Base-by-base conservation (phyloP, 2,888 invertebrate species). In the Coenonympha arcania region DNA sequence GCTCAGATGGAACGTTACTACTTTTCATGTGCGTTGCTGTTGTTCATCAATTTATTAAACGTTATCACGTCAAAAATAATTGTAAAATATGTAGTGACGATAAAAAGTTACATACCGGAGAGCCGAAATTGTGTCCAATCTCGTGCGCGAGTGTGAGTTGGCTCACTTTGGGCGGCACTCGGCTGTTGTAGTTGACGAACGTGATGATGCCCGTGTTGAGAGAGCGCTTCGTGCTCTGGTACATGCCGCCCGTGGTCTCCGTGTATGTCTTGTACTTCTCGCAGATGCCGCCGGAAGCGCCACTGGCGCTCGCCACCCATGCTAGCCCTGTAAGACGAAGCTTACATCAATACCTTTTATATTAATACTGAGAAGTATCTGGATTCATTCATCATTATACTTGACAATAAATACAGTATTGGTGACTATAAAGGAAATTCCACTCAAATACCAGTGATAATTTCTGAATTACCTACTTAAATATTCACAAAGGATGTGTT, bases 191-290 rank as follows among this genome's bases (percentile, higher is more conserved):
- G 87, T 99, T 99, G 56, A 99, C 96, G 76, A 99, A 96, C 1
- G 99, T 99, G 57, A 99, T 98, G 71, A 99, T 98, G 52, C 99
- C 99, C 0, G 99, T 99, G 86, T 99, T 99, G 33, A 99, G 89
- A 8, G 96, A 96, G 55, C 98, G 90, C 76, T 95, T 95, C 6
- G 95, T 96, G 62, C 95, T 94, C 73, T 98, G 96, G 77, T 95
- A 95, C 87, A 95, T 93, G 48, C 97, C 97, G 34, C 94, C 95
- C 48, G 96, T 93, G 0, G 96, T 97, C 80, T 98, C 98, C 5
- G 96, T 97, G 86, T 98, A 98, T 1, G 95, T 93, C 84, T 99
- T 98, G 86, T 95, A 96, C 76, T 95, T 95, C 84, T 99, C 99
- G 81, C 99, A 99, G 64, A 99, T 98, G 44, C 99, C 99, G 43